Conservation (phyloP, 2,888 invertebrate species). For the Ormia ochracea region DNA sequence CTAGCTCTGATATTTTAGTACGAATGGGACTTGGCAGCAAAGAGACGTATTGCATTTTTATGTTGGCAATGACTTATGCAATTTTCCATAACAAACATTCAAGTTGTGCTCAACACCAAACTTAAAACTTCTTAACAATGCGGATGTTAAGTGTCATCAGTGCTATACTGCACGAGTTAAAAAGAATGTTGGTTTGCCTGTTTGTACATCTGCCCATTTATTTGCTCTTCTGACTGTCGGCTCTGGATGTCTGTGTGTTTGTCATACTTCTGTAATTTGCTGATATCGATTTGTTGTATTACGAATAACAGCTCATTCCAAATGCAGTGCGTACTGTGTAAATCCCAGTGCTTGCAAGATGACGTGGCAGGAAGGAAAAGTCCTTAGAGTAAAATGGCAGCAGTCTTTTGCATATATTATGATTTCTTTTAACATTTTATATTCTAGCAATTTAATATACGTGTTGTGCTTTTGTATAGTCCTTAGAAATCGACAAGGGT, state of each 20-base stretch:
- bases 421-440: background rate
- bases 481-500: too few species aligned
- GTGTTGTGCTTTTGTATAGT: too few species aligned
- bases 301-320: conserved; percentile 37
- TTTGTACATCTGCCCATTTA: background rate
- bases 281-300: conserved; percentile 47
- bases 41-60: conserved; percentile 38
- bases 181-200: conserved; percentile 33
- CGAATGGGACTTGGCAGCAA: conserved; percentile 46
- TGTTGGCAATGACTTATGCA: conserved; percentile 50
- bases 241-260: conserved; percentile 10
- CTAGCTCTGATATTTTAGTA: background rate
- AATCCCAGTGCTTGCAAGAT: background rate
- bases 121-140: conserved; percentile 41
- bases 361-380: background rate
- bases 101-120: conserved; percentile 30
- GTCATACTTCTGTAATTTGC: conserved; percentile 19
- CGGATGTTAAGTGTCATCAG: conserved; percentile 54
- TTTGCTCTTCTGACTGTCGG: conserved; percentile 12
- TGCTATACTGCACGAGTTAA: conserved; percentile 45
- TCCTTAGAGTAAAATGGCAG: background rate
- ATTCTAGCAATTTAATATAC: too few species aligned
- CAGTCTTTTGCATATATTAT: too few species aligned
- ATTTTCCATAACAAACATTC: background rate
- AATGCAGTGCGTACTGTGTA: conserved; percentile 10